Conservation (phyloP, 30 jellyfish, hydroid and myxozoan species). For the Sanderia malayensis region DNA sequence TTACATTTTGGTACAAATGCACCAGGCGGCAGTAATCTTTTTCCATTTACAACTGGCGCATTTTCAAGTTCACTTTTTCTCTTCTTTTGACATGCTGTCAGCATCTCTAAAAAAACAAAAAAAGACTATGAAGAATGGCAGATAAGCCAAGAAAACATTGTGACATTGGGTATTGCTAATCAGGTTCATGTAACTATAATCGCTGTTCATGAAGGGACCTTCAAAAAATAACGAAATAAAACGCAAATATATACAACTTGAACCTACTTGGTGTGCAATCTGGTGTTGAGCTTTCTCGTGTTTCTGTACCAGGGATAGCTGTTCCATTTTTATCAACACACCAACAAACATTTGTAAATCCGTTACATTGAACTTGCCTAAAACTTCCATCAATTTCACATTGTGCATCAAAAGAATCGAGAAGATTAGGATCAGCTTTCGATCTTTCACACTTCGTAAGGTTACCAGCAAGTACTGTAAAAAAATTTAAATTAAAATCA, state of each 20-base stretch:
- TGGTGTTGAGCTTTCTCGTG: slow-evolving; percentile 8
- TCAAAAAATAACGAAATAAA: too few relatives aligned
- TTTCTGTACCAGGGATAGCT: background rate
- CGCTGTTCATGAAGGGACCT: too few relatives aligned
- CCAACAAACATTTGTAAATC: slow-evolving; percentile 82
- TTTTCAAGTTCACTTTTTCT: slow-evolving; percentile 10
- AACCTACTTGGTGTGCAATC: slow-evolving; percentile 13
- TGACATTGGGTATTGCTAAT: too few relatives aligned
- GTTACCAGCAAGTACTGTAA: background rate
- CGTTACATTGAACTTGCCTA: slow-evolving; percentile 65
- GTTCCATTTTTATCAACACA: slow-evolving; percentile 72
- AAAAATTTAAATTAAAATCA: too few relatives aligned
- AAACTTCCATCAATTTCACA: slow-evolving; percentile 73
- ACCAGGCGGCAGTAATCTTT: slow-evolving; percentile 22
- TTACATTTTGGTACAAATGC: slow-evolving; percentile 67
- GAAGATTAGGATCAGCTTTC: slow-evolving; percentile 2
- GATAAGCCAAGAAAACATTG: too few relatives aligned
- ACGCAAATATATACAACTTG: too few relatives aligned
- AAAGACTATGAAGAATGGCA: too few relatives aligned
- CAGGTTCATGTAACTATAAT: too few relatives aligned
- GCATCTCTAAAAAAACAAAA: slow-evolving; percentile 6
- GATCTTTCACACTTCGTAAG: background rate
- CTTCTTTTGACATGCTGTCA: slow-evolving; percentile 19
- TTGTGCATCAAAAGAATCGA: background rate
- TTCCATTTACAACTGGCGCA: slow-evolving; percentile 21